Evolutionary conservation across 2,113 vertebrate genomes (phyloP).

Genomic region (Anolis carolinensis): DNA sequence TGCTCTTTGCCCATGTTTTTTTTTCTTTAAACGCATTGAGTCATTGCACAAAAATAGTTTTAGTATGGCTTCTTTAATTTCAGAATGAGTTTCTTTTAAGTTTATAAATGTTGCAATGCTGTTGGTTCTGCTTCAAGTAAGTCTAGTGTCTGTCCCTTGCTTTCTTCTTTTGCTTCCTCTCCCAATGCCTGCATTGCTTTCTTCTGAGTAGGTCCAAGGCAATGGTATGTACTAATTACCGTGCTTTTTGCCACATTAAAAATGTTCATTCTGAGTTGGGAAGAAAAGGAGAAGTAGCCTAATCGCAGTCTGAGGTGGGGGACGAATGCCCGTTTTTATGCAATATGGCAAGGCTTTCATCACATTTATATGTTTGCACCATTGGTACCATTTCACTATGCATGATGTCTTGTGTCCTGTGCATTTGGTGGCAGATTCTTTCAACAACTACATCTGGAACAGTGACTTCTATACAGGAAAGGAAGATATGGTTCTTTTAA

Average conservation of each 20-base stretch:
- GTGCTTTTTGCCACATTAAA: conserved; percentile 73
- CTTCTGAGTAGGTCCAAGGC: conserved; percentile 92
- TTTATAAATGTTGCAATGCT: conserved; percentile 69
- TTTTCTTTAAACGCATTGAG: conserved; percentile 43
- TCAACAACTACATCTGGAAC: background rate
- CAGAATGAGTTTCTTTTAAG: conserved; percentile 59
- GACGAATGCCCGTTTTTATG: conserved; percentile 33
- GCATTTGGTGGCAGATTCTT: background rate
- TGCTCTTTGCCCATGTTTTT: background rate
- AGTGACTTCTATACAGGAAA: background rate
- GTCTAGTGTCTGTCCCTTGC: conserved; percentile 95
- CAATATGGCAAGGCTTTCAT: background rate
- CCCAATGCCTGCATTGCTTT: conserved; percentile 84
- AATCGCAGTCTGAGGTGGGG: conserved; percentile 57
- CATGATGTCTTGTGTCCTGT: background rate
- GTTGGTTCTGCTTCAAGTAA: conserved; percentile 91
- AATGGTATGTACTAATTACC: conserved; percentile 92
- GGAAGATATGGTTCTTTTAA: too few species aligned
- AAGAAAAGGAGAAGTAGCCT: conserved; percentile 79
- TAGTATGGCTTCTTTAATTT: conserved; percentile 40
- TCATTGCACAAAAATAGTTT: conserved; percentile 6
- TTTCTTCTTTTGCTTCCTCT: conserved; percentile 77
- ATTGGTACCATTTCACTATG: background rate
- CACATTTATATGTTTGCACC: background rate
- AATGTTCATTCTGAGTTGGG: conserved; percentile 37